phyloP scores from a whole-genome alignment of 2,888 invertebrate genomes.

The Sinhomidia bicolor region DNA sequence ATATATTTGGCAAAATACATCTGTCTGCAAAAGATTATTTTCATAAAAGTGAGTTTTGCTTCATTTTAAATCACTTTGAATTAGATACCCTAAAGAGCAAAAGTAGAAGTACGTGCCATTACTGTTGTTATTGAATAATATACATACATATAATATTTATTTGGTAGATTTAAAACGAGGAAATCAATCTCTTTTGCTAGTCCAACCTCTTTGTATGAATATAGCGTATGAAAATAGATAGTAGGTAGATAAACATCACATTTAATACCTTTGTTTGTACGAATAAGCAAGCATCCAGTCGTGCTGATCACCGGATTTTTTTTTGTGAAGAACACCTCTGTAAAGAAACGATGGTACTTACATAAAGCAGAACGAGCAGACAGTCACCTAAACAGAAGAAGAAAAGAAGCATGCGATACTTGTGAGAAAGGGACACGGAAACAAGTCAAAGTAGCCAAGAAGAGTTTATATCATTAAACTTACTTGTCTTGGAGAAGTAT shows the following conservation, averaged over 20 bases:
- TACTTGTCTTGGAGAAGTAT: background rate
- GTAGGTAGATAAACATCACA: background rate
- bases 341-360: background rate
- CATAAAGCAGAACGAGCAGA: background rate
- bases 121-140: background rate
- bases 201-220: background rate
- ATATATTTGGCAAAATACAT: no score
- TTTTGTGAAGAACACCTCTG: background rate
- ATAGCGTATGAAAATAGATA: background rate
- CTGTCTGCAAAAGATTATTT: no score
- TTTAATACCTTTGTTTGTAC: background rate
- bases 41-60: no score
- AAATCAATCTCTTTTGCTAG: constrained; percentile 13
- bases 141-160: background rate
- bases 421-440: background rate
- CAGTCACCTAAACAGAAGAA: background rate
- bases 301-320: background rate
- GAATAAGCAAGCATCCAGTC: no score
- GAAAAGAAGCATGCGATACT: background rate
- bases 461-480: no score
- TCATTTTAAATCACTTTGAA: no score
- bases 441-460: no score
- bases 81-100: no score
- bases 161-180: background rate
- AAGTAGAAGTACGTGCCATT: background rate